Evolutionary conservation across 1,140 invertebrate genomes (phyloP), one percentile per base, ranked within the genome.

Genomic region (Drosophila bipectinata): DNA sequence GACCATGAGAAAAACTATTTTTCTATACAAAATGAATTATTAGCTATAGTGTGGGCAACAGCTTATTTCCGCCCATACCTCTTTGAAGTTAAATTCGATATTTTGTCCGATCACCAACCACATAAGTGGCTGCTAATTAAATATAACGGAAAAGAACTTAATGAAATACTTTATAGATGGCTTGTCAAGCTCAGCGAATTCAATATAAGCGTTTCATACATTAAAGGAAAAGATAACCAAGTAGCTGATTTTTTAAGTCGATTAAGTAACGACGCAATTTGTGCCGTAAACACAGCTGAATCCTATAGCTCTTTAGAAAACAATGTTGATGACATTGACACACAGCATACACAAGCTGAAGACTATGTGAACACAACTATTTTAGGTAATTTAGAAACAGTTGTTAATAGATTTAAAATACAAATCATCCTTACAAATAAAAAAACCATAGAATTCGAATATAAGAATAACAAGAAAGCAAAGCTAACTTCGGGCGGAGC

Each of bases 131-230:
- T 41, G 12, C 39, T 14, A 41, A 41, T 41, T 41, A 41, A 41
- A 41, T 41, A 41, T 41, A 41, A 41, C 39, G 39, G 39, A 41
- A 41, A 41, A 41, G n/a, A 41, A 41, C 39, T 41, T 41, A 41
- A 41, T 41, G 12, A 6, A 41, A 41, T 41, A 41, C 37, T 41
- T n/a, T n/a, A n/a, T n/a, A n/a, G n/a, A n/a, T n/a, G n/a, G n/a
- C n/a, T n/a, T n/a, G n/a, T n/a, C n/a, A n/a, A n/a, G n/a, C n/a
- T n/a, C n/a, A n/a, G n/a, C n/a, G n/a, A n/a, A n/a, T n/a, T n/a
- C n/a, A n/a, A n/a, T n/a, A n/a, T n/a, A 12, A 3, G 9, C 12
- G 26, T 28, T 6, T 28, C 26, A 37, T 3, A 37, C 12, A 37
- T 10, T 12, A 37, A 41, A 41, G 39, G n/a, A 41, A 41, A 41